phyloP scores from a whole-genome alignment of 2,888 invertebrate genomes.

The Lithophane semibrunnea region DNA sequence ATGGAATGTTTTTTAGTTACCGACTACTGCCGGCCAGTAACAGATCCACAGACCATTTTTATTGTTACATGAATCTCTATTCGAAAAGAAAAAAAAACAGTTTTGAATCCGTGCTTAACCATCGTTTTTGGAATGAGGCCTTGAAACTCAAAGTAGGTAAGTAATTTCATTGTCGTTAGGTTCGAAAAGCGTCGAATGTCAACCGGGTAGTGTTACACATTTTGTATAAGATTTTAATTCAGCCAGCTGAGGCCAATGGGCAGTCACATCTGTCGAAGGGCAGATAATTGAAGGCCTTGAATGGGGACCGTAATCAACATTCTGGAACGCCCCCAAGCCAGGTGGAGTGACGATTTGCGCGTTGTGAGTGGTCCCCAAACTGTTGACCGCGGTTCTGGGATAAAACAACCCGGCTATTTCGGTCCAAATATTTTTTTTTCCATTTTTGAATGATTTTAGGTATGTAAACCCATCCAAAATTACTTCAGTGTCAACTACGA shows the following conservation, averaged over 20 bases:
- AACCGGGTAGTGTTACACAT: background rate
- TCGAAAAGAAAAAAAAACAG: background rate
- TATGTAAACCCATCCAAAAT: background rate
- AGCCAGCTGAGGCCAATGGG: slow-evolving; percentile 38
- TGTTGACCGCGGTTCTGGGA: background rate
- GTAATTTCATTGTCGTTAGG: background rate
- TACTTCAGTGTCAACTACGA: background rate
- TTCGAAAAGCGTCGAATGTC: slow-evolving; percentile 5
- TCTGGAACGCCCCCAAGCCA: slow-evolving; percentile 40
- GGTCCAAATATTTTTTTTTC: too few species aligned
- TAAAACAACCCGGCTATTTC: background rate
- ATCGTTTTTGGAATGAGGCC: background rate
- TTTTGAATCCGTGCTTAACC: background rate
- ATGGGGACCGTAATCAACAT: slow-evolving; percentile 41
- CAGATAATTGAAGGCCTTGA: slow-evolving; percentile 27
- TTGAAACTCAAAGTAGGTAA: background rate
- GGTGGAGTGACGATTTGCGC: slow-evolving; percentile 35
- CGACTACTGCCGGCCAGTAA: slow-evolving; percentile 1
- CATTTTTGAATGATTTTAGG: background rate
- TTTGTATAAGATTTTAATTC: slow-evolving; percentile 30
- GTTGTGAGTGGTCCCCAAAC: background rate
- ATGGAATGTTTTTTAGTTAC: slow-evolving; percentile 32
- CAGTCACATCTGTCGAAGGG: slow-evolving; percentile 51
- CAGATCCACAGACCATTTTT: background rate
- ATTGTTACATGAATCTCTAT: background rate